These are phyloP conservation scores for Tuta absoluta DNA, from an alignment of 2,888 invertebrate genomes.

Conservation along the genomic window DNA sequence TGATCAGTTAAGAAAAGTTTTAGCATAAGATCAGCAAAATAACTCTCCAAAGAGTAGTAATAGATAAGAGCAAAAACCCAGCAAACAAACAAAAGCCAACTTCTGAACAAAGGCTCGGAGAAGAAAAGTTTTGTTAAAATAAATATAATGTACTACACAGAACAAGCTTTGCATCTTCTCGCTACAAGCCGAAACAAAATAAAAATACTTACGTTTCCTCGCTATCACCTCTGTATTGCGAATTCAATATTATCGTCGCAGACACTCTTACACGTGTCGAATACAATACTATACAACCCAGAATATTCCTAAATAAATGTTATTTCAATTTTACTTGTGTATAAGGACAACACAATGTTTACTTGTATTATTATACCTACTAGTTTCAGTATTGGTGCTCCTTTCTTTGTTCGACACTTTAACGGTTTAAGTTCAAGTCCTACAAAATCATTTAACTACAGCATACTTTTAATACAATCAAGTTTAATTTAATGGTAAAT, in stretches of 20 bases:
- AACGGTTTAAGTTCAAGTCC: background rate
- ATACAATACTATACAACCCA: background rate
- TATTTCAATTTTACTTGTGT: background rate
- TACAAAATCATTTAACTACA: background rate
- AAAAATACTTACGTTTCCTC: background rate
- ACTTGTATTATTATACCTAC: background rate
- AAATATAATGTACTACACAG: no score
- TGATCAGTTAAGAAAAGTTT: no score
- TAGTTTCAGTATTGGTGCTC: background rate
- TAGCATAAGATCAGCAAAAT: no score
- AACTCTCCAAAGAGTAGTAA: no score
- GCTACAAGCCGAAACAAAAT: background rate
- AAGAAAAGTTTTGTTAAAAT: background rate
- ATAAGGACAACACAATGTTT: background rate
- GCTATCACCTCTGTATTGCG: constrained; percentile 15
- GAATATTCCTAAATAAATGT: constrained; percentile 9
- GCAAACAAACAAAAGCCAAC: background rate
- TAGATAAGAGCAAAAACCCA: no score
- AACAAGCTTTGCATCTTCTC: background rate
- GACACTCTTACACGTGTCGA: constrained; percentile 2
- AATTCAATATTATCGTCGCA: constrained; percentile 29
- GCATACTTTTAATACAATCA: no score
- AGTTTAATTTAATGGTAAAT: no score
- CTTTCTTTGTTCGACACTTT: no score
- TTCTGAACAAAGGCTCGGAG: background rate